Evolutionary conservation across 2,888 invertebrate species (phyloP), one percentile per base, ranked within the genome.

Genomic region (Diarsia mendica): DNA sequence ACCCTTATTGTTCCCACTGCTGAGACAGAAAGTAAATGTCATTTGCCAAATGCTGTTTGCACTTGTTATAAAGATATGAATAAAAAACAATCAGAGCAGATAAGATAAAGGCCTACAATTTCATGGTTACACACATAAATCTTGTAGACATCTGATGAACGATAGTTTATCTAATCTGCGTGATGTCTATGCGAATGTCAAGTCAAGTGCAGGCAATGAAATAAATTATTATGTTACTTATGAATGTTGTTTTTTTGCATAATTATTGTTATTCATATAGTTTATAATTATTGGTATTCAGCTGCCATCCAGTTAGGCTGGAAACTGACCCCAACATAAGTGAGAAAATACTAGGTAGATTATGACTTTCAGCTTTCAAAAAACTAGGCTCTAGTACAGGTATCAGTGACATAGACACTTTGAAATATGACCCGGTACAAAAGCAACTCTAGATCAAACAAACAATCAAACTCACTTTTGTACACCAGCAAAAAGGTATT

Each of bases 121-220:
- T 67, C 58, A 76, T 74, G 70, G 64, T 53, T 53, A 72, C 48
- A 61, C 33, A 73, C 48, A 80, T 65, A 80, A 44, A 84, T 80
- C 68, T 78, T 23, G 46, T 51, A 69, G 75, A 80, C 80, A 73
- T 80, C 80, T 80, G 74, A 84, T 80, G 68, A 67, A 63, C 1
- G 61, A 84, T 63, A 66, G 11, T 51, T 72, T 81, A 82, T 82
- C 77, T 85, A 71, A 81, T 83, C 67, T 72, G 23, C 39, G 18
- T 20, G 39, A 46, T 72, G 63, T 80, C 67, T 66, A 13, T 11
- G 55, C 49, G 58, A 81, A 80, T 75, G 81, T 84, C 84, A 81
- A 67, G 46, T 68, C 68, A 80, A 80, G 80, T 66, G 33, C 83
- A 68, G 48, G 20, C 6, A 9, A 33, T 39, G 51, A 58, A 58